Base-by-base conservation (phyloP, 2,888 invertebrate species). In the Octodonta nipae region DNA sequence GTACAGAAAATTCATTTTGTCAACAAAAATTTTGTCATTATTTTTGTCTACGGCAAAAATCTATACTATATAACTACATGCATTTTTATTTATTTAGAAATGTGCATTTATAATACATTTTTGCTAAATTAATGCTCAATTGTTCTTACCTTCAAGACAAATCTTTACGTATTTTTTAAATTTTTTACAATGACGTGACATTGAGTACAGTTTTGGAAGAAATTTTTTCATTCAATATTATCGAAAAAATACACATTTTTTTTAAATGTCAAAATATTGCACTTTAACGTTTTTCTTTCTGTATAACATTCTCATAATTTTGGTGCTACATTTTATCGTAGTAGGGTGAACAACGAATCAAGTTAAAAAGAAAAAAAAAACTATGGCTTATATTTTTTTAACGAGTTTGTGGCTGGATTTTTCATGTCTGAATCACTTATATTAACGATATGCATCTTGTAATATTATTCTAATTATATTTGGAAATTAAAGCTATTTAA, bases 111-210 rank as follows among this genome's bases (percentile, higher is more conserved):
- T 51, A 52, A 38, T 54, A 54, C 52, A 52, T 49, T 52, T 52
- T 52, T 53, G 49, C 54, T 54, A 53, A 46, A 48, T 46, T 47
- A 46, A 46, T 47, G 45, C 40, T 49, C 45, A 44, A 38, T 42
- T 38, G 30, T 36, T 36, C 13, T 40, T 35, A 32, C 30, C 34
- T 39, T 41, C 40, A 47, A 47, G 47, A 49, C 45, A 46, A 47
- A 45, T 36, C 41, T 46, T 58, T 58, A 58, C 57, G 58, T 60
- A 58, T 58, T 46, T 44, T 51, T n/a, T n/a, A n/a, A n/a, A 52
- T 49, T 52, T 53, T 56, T 58, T 60, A 57, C 58, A 56, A 55
- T 58, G 56, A 52, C 45, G 34, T 46, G 55, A 58, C 56, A 56
- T 54, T 56, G 55, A 55, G 46, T 55, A 55, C 49, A 51, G 47